phyloP scores from a whole-genome alignment of 1,140 invertebrate species.

The Probaryconus sp. region DNA sequence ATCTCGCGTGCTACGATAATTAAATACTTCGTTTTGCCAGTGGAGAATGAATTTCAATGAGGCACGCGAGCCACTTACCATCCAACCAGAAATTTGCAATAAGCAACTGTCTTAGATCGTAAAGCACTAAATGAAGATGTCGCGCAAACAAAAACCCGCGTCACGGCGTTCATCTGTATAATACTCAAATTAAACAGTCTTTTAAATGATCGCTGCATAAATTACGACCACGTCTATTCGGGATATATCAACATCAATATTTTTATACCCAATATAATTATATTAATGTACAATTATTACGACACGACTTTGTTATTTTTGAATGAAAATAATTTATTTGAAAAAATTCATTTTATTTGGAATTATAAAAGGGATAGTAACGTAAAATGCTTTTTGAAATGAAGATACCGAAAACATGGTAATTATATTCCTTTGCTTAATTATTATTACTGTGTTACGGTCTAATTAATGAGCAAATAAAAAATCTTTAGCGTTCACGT shows the following conservation, averaged over 20 bases:
- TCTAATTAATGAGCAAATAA: too few species aligned
- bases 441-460: too few species aligned
- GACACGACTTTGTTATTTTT: too few species aligned
- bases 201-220: slow-evolving; percentile 25
- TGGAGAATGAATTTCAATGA: slow-evolving; percentile 60
- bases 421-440: too few species aligned
- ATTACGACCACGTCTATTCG: slow-evolving; percentile 8
- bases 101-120: slow-evolving; percentile 48
- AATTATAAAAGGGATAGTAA: too few species aligned
- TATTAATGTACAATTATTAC: too few species aligned
- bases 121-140: slow-evolving; percentile 49
- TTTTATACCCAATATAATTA: slow-evolving; percentile 30
- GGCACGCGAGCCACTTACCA: slow-evolving; percentile 53
- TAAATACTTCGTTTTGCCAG: slow-evolving; percentile 57
- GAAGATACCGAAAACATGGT: too few species aligned
- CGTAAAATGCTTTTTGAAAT: too few species aligned
- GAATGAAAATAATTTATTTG: too few species aligned
- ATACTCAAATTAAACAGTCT: slow-evolving; percentile 43
- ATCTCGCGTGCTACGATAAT: slow-evolving; percentile 59
- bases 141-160: slow-evolving; percentile 38
- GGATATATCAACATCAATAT: slow-evolving; percentile 16
- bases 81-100: slow-evolving; percentile 45
- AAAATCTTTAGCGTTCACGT: too few species aligned
- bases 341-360: too few species aligned
- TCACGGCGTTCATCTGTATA: slow-evolving; percentile 10